Conservation (phyloP, 2,113 vertebrate species). For the Eurypyga helias region DNA sequence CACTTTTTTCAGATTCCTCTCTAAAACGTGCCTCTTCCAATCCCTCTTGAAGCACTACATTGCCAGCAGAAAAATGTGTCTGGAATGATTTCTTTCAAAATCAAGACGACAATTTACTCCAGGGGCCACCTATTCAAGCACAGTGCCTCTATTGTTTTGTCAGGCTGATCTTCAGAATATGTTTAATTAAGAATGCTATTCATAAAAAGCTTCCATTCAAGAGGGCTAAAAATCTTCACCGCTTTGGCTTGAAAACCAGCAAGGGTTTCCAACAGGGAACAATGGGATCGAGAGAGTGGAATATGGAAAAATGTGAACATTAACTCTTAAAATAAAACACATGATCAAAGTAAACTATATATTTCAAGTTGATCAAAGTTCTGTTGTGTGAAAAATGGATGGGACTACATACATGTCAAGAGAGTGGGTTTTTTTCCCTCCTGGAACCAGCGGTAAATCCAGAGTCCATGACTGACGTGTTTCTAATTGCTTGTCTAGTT, state of each 20-base stretch:
- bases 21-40: not conserved
- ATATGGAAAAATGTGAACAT: not conserved
- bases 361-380: not conserved
- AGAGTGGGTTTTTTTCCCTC: not conserved
- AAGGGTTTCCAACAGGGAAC: not conserved
- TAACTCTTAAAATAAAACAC: not conserved
- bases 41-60: not conserved
- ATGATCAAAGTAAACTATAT: not conserved
- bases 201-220: not conserved
- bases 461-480: not conserved
- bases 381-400: not conserved
- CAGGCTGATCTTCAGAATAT: not conserved
- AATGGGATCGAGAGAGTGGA: not conserved
- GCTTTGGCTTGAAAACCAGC: not conserved
- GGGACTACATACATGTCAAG: not conserved
- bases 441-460: not conserved
- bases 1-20: not conserved
- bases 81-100: slow-evolving; percentile 26
- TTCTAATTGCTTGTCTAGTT: not conserved
- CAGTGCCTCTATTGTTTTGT: not conserved
- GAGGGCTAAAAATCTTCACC: not conserved
- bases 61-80: not conserved
- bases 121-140: not conserved
- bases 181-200: not conserved
- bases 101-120: not conserved